Conservation (phyloP, 2,888 invertebrate species). For the Pomacea canaliculata region DNA sequence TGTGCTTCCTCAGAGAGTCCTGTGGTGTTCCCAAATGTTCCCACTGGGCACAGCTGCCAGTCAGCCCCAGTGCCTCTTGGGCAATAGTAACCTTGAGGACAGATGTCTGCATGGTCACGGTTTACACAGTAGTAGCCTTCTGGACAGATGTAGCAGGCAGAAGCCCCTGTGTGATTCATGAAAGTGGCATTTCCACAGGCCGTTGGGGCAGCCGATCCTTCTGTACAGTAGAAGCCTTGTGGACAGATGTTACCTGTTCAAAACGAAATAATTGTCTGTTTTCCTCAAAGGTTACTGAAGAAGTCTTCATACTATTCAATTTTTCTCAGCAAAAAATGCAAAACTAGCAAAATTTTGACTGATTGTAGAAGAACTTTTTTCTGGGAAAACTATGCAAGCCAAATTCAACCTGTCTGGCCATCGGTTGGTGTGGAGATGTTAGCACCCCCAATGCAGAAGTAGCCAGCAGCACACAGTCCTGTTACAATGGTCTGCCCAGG, state of each 20-base stretch:
- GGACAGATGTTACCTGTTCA: constrained; percentile 62
- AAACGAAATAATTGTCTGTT: not conserved
- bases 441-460: constrained; percentile 53
- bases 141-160: constrained; percentile 60
- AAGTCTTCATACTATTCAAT: not conserved
- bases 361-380: not conserved
- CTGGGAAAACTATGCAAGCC: not conserved
- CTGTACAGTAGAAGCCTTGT: constrained; percentile 58
- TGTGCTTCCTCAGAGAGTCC: constrained; percentile 53
- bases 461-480: constrained; percentile 52
- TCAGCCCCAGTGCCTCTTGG: constrained; percentile 65
- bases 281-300: not conserved
- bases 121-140: constrained; percentile 64
- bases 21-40: constrained; percentile 61
- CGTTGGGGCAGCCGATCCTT: constrained; percentile 50
- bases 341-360: not conserved
- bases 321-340: not conserved
- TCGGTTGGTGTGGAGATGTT: constrained; percentile 55
- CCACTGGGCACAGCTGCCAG: constrained; percentile 59
- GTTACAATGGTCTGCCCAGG: constrained; percentile 55
- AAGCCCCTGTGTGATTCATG: constrained; percentile 65
- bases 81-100: constrained; percentile 64
- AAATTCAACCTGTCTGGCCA: constrained; percentile 48
- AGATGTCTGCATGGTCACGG: constrained; percentile 60
- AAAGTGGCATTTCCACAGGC: constrained; percentile 63